Evolutionary conservation across 2,113 vertebrate species (phyloP), one percentile per base, ranked within the genome.

Genomic region (Melanerpes aurifrons): DNA sequence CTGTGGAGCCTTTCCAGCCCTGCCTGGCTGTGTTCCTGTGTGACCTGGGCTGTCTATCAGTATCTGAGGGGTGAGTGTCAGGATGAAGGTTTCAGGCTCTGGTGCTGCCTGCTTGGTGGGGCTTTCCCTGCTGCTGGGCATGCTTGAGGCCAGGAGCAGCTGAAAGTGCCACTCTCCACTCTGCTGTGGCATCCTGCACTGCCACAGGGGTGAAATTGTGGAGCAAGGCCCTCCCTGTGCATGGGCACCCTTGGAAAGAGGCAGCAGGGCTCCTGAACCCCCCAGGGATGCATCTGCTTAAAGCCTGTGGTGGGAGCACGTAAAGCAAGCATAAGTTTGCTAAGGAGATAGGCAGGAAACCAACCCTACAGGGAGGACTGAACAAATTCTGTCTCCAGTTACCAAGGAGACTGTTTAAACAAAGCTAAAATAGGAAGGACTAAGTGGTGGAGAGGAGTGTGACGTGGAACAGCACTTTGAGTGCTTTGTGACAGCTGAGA

Each of bases 331-430:
- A 2, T 18, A 2, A 15, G 21, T 85, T 94, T 86, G 78, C 74
- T 86, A 59, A 79, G 26, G 64, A 94, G 78, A 93, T 75, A 94
- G 93, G 94, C 90, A 93, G 84, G 92, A 96, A 96, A 96, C 50
- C 92, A 96, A 95, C 93, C 76, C 48, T 62, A 84, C 1, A 43
- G 81, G 71, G 47, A 92, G 84, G 74, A 94, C 43, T 45, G 92
- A 95, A 96, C 94, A 97, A 97, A 95, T 58, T 67, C 94, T 96
- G 95, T 82, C 91, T 97, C 78, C 64, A 26, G 97, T 98, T 98
- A 95, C 96, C 96, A 98, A 96, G 97, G 97, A 97, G 96, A 98
- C 94, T 89, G 83, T 94, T 97, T 95, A 97, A 97, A 97, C 93
- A 97, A 96, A 97, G 87, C 93, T 96, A 97, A 97, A 98, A 97